Evolutionary conservation across 2,797 vertebrate genomes (phyloP).

Genomic region (Notoglanidium macrostoma): DNA sequence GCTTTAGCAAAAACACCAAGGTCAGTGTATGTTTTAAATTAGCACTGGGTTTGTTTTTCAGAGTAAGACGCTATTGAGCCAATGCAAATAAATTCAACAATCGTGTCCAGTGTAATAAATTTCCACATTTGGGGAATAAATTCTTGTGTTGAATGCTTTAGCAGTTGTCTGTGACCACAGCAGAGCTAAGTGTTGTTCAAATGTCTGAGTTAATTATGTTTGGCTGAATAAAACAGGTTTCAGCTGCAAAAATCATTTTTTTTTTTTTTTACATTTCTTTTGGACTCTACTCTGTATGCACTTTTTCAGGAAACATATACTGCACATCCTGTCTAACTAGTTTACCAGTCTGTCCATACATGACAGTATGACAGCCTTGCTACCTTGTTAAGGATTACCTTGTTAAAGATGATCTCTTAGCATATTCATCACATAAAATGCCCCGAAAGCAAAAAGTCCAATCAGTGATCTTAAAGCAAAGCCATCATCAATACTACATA

Average conservation of each 20-base stretch:
- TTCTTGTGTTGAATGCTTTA: conserved; percentile 13
- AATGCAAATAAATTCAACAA: conserved; percentile 24
- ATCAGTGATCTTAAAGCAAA: background rate
- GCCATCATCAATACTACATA: background rate
- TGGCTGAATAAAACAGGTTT: conserved; percentile 5
- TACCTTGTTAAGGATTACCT: background rate
- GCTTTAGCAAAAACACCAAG: background rate
- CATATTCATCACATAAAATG: background rate
- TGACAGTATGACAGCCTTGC: background rate
- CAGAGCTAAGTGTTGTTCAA: conserved; percentile 12
- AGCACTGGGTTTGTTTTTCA: background rate
- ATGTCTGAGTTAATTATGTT: conserved; percentile 19
- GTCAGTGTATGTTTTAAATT: background rate
- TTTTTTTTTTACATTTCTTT: background rate
- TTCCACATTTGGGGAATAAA: conserved; percentile 8
- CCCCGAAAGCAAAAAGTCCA: background rate
- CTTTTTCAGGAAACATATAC: background rate
- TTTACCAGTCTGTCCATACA: background rate
- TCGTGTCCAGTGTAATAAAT: conserved; percentile 19
- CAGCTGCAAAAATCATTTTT: background rate
- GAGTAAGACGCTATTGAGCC: background rate
- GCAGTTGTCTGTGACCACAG: conserved; percentile 14
- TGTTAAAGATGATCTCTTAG: background rate
- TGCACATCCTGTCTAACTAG: background rate
- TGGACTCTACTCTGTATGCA: background rate